phyloP scores from a whole-genome alignment of 2,797 vertebrate genomes.

The Gymnoscopelus microlampas region DNA sequence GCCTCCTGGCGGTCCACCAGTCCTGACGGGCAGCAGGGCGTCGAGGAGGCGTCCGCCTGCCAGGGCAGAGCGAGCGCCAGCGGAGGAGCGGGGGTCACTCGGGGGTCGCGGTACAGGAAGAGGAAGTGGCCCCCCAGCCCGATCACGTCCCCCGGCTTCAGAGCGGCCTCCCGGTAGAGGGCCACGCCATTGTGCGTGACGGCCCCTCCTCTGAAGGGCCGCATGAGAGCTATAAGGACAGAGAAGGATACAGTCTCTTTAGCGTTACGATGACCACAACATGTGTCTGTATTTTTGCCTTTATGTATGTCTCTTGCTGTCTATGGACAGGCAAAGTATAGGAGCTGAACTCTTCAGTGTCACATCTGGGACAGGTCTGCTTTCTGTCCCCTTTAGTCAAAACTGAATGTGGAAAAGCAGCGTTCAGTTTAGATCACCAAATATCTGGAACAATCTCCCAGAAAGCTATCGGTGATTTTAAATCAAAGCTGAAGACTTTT shows the following conservation, averaged over 20 bases:
- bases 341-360: too few relatives aligned
- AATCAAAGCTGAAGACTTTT: too few relatives aligned
- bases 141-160: slow-evolving; percentile 90
- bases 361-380: too few relatives aligned
- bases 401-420: too few relatives aligned
- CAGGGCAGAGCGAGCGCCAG: slow-evolving; percentile 84
- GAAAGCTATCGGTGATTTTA: too few relatives aligned
- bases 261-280: neutral
- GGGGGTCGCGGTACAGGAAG: slow-evolving; percentile 93
- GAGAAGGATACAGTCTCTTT: neutral
- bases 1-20: slow-evolving; percentile 89
- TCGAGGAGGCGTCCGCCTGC: slow-evolving; percentile 76
- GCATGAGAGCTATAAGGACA: slow-evolving; percentile 78
- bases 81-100: slow-evolving; percentile 78
- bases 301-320: too few relatives aligned
- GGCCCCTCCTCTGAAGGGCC: slow-evolving; percentile 87
- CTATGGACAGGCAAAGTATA: too few relatives aligned
- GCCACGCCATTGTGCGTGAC: slow-evolving; percentile 90
- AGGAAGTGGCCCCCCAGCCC: slow-evolving; percentile 91
- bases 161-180: slow-evolving; percentile 86
- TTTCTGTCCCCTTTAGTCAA: too few relatives aligned
- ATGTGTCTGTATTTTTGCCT: too few relatives aligned
- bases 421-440: too few relatives aligned
- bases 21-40: slow-evolving; percentile 83
- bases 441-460: too few relatives aligned